Base-by-base conservation (phyloP, 2,888 invertebrate genomes). In the Sturmia bella region DNA sequence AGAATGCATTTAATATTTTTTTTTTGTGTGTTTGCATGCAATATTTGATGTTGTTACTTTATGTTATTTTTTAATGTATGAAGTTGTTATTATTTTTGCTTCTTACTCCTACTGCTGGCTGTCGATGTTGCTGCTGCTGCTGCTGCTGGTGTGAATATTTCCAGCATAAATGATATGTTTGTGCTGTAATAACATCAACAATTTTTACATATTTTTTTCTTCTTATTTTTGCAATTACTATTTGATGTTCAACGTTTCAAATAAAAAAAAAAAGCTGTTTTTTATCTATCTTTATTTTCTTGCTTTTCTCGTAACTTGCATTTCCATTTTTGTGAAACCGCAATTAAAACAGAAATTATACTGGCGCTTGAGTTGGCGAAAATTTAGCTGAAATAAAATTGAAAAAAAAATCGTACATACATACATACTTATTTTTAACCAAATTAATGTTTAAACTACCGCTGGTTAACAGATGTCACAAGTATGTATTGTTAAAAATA, bases 171-270 rank as follows among this genome's bases (percentile, higher is more conserved):
- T 61, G 52, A 69, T 76, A 52, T 63, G 24, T 63, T 76, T 76
- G 54, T 37, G 24, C 32, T 52, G 43, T 19, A 69, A 76, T 24
- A 54, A 45, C 37, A 76, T 45, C 24, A 54, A 76, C 54, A 27
- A 54, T 41, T n/a, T 54, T 43, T 17, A 7, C 3, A 1, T 57
- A 39, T 37, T 54, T 5, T 15, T n/a, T 48, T 43, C 27, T 19
- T 12, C 24, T 17, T 11, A 17, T 24, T n/a, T 12, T 21, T 45
- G n/a, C 63, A 66, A 76, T 52, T 76, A 68, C 17, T 61, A 61
- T 68, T 75, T 75, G 52, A 68, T 57, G 32, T 56, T 75, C 24
- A 57, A 68, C 66, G 15, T 75, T 48, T 57, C 66, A 57, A n/a
- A n/a, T n/a, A n/a, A n/a, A n/a, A n/a, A n/a, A n/a, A n/a, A 19